Conservation (phyloP, 2,797 vertebrate genomes). For the Hipposideros larvatus region DNA sequence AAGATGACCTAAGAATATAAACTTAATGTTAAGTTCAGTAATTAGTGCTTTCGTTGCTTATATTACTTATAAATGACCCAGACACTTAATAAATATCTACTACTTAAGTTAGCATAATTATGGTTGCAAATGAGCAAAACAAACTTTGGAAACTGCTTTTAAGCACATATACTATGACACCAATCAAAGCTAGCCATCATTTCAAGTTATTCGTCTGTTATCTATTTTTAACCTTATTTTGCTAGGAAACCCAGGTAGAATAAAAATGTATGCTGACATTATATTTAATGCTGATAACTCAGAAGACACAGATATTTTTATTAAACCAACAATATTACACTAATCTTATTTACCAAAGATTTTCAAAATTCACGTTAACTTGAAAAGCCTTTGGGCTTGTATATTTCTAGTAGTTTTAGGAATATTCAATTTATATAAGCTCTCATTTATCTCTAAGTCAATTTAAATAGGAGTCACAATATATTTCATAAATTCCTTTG, state of each 20-base stretch:
- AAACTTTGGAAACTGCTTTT: neutral
- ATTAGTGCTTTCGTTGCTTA: neutral
- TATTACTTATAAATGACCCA: neutral
- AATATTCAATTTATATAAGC: neutral
- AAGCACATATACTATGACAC: neutral
- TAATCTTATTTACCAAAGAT: neutral
- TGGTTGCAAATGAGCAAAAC: neutral
- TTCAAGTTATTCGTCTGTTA: neutral
- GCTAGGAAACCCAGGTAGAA: neutral
- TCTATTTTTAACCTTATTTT: neutral
- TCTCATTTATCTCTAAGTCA: neutral
- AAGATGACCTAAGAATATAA: neutral
- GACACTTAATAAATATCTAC: neutral
- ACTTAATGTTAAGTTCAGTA: neutral
- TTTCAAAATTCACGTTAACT: neutral
- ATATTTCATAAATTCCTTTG: neutral
- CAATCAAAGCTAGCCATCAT: neutral
- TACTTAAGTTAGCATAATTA: neutral
- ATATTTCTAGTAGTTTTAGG: neutral
- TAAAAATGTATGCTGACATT: neutral
- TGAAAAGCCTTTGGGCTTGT: neutral
- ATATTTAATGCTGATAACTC: neutral
- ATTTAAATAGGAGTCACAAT: neutral
- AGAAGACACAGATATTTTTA: neutral
- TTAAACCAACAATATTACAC: neutral